Base-by-base conservation (phyloP, 2,113 vertebrate species). In the Condylura cristata region DNA sequence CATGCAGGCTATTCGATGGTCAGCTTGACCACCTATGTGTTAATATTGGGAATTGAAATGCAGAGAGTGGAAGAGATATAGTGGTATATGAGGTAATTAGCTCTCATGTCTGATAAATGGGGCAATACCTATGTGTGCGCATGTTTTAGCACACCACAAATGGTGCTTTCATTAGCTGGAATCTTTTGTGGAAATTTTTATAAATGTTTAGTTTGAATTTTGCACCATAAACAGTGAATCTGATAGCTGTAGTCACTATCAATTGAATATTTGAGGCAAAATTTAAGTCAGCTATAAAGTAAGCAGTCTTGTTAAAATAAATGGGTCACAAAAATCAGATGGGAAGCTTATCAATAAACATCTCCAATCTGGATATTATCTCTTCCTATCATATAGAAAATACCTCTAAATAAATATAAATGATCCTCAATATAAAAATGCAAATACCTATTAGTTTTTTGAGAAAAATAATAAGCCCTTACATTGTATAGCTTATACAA, bases 51-150 rank as follows among this genome's bases (percentile, higher is more conserved):
- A 99, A 99, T 98, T 99, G 98, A 99, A 99, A 99, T 98, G 98
- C 99, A 99, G 98, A 98, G 98, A 98, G 99, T 98, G 98, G 99
- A 99, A 99, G 99, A 99, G 99, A 99, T 99, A 99, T 98, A 96
- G 98, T 98, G 96, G 97, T 97, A 97, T 98, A 99, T 98, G 99
- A 99, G 99, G 99, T 99, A 99, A 99, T 99, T 99, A 99, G 99
- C 99, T 98, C 98, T 98, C 98, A 98, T 98, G 98, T 98, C 99
- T 99, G 99, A 99, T 99, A 99, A 99, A 99, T 99, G 99, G 99
- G 99, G 98, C 98, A 98, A 99, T 99, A 99, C 98, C 99, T 99
- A 99, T 99, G 99, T 99, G 99, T 98, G 99, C 98, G 98, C 99
- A 99, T 99, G 99, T 98, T 99, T 99, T 99, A 98, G 98, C 98